Base-by-base conservation (phyloP, 1,140 invertebrate species). In the Alviniconcha marisindica region DNA sequence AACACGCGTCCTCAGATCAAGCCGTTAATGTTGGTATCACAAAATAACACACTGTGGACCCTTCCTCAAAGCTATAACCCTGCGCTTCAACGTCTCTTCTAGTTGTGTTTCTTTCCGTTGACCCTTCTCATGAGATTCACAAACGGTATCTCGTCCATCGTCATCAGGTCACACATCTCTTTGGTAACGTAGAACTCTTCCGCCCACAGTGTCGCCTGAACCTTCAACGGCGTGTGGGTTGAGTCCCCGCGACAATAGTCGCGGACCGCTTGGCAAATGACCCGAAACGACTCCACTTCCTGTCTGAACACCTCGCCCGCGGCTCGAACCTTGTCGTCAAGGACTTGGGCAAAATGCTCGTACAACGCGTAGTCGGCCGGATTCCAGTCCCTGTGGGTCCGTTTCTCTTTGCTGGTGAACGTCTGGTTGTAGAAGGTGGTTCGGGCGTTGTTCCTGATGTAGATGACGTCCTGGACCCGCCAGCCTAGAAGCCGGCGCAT, bases 401-500 rank as follows among this genome's bases (percentile, higher is more conserved):
- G 15, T 40, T 54, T 40, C 21, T 81, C 31, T 18, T 71, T 0
- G 0, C 33, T 3, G 0, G 73, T 54, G 40, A 42, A 81, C 15
- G 28, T 66, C 10, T 33, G 60, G 18, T 63, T n/a, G 5, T 38
- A 3, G 2, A 12, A 15, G 15, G 21, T 1, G 36, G 42, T 18
- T 18, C 36, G 31, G 56, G 31, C 60, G 66, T 87, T 87, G 51
- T 33, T 42, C 31, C 38, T 38, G 0, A 83, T 44, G 77, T 89
- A 92, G 0, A 92, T 78, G 2, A 94, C 87, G 74, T 94, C 90
- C 40, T 92, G 89, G 21, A 93, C 77, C 18, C 91, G 85, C 94
- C 94, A 94, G 76, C 92, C 93, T 71, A 94, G 92, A 4, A 93
- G 83, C 74, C 94, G 86, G 18, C 88, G 87, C 73, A 94, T 83